Percentiles rank a stretch among this genome's conserved stretches.
phyloP scores from a whole-genome alignment of 1,140 invertebrate species.

The Polyergus mexicanus region DNA sequence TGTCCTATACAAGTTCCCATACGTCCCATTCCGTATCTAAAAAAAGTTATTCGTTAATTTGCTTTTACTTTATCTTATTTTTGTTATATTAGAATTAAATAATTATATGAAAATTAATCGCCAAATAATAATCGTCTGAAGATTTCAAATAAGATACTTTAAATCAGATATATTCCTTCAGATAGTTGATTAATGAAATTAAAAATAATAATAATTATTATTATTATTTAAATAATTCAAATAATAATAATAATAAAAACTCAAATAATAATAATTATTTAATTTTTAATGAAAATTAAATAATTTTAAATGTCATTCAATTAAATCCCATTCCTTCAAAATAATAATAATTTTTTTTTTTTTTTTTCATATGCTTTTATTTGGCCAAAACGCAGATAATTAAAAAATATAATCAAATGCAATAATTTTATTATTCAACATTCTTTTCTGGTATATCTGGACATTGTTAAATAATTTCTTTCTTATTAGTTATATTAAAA shows the following conservation, averaged over 20 bases:
- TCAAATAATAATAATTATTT: background rate
- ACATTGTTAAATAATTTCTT: background rate
- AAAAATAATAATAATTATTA: background rate
- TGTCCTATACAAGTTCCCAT: background rate
- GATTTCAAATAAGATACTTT: background rate
- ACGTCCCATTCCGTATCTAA: background rate
- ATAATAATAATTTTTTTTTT: background rate
- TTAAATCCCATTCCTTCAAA: background rate
- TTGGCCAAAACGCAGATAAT: background rate
- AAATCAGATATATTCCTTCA: background rate
- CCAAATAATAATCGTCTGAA: background rate
- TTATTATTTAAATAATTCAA: no score
- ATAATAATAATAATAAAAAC: background rate
- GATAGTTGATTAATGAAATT: background rate
- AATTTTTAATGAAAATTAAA: background rate
- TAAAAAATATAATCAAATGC: background rate
- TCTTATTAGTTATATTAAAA: background rate
- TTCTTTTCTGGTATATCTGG: background rate
- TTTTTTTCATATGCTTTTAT: background rate
- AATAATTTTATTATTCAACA: background rate
- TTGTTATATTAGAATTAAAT: background rate
- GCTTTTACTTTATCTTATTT: background rate
- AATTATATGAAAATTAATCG: background rate
- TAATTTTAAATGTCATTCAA: slow-evolving; percentile 16
- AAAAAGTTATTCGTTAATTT: background rate